A percentile compares a stretch with the other conserved stretches of the same genome.
phyloP scores from a whole-genome alignment of 2,888 invertebrate genomes.

The Thecocarcelia acutangulata region DNA sequence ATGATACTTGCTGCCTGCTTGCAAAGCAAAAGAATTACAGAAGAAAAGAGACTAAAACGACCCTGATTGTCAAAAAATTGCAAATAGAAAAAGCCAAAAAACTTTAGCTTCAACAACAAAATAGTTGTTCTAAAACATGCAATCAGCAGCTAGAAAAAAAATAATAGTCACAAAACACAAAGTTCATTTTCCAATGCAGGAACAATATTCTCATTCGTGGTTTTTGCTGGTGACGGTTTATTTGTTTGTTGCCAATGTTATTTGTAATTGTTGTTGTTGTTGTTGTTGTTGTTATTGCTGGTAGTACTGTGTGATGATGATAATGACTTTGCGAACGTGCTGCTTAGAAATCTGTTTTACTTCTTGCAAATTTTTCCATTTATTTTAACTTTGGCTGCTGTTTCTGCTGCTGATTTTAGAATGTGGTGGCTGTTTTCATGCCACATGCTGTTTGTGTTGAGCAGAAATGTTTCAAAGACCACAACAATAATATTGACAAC shows the following conservation, averaged over 20 bases:
- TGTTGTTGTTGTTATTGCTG: slow-evolving; percentile 14
- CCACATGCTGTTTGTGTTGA: slow-evolving; percentile 66
- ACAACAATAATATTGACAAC: slow-evolving; percentile 45
- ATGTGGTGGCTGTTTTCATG: slow-evolving; percentile 58
- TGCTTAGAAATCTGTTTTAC: slow-evolving; percentile 63
- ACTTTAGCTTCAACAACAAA: slow-evolving; percentile 15
- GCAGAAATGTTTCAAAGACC: slow-evolving; percentile 44
- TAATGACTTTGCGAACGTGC: slow-evolving; percentile 67
- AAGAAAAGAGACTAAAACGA: slow-evolving; percentile 21
- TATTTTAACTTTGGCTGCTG: slow-evolving; percentile 25
- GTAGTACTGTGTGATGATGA: slow-evolving; percentile 49
- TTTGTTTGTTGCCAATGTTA: slow-evolving; percentile 45
- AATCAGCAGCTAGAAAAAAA: slow-evolving; percentile 51
- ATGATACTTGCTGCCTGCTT: slow-evolving; percentile 34
- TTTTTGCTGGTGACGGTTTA: slow-evolving; percentile 26
- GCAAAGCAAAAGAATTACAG: not conserved
- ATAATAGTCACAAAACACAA: slow-evolving; percentile 32
- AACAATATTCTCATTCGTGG: slow-evolving; percentile 6
- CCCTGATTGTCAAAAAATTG: slow-evolving; percentile 63
- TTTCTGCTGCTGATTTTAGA: slow-evolving; percentile 52
- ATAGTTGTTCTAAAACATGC: slow-evolving; percentile 51
- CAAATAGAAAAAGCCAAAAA: slow-evolving; percentile 33
- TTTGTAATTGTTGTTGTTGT: slow-evolving; percentile 47
- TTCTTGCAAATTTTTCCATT: slow-evolving; percentile 60
- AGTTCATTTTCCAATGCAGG: not conserved